These are phyloP conservation scores for Cuculus canorus DNA, from an alignment of 2,797 vertebrate species.

Conservation along the genomic window DNA sequence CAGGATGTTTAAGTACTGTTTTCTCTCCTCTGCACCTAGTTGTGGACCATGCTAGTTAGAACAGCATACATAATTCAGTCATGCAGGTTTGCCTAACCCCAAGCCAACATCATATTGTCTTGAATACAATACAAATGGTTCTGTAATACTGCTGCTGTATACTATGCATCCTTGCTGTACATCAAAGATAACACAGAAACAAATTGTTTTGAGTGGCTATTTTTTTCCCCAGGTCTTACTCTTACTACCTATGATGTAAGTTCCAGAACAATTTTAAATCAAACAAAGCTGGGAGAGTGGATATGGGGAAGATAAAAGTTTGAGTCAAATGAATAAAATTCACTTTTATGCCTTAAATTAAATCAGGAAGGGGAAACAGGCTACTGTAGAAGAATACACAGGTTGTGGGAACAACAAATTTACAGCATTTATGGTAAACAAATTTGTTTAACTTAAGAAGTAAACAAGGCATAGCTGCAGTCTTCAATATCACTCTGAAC, in stretches of 20 bases:
- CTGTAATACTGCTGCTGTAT: not conserved
- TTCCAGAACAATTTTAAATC: not conserved
- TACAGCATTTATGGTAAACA: not conserved
- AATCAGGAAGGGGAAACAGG: not conserved
- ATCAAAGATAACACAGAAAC: conserved; percentile 1
- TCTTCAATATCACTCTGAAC: not conserved
- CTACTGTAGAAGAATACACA: not conserved
- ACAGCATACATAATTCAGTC: rapidly evolving
- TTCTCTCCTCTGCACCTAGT: not conserved
- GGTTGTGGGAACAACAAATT: not conserved
- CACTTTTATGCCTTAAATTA: not conserved
- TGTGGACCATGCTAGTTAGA: not conserved
- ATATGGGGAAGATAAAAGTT: not conserved
- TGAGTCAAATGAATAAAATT: not conserved
- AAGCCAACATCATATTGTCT: not conserved
- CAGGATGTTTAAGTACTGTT: not conserved
- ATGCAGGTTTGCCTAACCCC: not conserved
- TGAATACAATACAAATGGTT: not conserved
- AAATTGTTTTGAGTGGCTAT: not conserved
- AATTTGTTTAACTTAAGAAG: not conserved
- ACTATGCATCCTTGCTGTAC: not conserved
- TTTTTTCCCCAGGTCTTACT: not conserved
- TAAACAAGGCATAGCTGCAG: not conserved
- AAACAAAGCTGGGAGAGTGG: not conserved
- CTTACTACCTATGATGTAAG: not conserved